These are phyloP conservation scores for Periophthalmus modestus DNA, from an alignment of 2,113 vertebrate genomes.

Conservation along the genomic window DNA sequence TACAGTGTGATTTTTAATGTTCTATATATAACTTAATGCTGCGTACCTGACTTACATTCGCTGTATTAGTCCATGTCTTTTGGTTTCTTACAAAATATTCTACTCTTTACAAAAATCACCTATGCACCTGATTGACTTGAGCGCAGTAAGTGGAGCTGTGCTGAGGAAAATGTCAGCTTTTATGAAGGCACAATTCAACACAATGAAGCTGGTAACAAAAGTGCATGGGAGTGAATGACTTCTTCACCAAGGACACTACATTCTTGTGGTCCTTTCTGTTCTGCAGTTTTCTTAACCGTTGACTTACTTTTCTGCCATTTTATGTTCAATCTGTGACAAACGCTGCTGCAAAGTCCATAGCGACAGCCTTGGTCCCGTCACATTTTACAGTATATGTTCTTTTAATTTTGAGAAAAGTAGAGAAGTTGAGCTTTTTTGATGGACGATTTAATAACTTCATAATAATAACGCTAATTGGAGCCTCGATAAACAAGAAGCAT, in stretches of 20 bases:
- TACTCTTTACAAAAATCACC: neutral
- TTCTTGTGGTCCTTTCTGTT: slow-evolving; percentile 12
- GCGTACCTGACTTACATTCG: no score
- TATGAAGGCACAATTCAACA: neutral
- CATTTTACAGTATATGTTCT: no score
- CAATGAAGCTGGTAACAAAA: neutral
- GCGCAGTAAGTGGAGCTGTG: neutral
- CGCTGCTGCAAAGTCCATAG: no score
- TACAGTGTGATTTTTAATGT: no score
- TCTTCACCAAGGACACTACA: slow-evolving; percentile 27
- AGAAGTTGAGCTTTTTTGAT: no score
- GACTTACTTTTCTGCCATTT: slow-evolving; percentile 31
- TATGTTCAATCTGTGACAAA: neutral
- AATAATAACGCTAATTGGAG: no score
- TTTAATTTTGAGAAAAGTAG: no score
- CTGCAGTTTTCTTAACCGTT: slow-evolving; percentile 14
- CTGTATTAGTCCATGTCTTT: no score
- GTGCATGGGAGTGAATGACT: slow-evolving; percentile 2
- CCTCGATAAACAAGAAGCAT: no score
- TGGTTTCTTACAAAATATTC: neutral
- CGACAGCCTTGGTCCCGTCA: no score
- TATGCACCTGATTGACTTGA: neutral
- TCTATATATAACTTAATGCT: no score
- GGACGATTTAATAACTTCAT: no score
- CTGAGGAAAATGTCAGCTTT: neutral